phyloP scores from a whole-genome alignment of 1,140 invertebrate species.

The Popillia japonica region DNA sequence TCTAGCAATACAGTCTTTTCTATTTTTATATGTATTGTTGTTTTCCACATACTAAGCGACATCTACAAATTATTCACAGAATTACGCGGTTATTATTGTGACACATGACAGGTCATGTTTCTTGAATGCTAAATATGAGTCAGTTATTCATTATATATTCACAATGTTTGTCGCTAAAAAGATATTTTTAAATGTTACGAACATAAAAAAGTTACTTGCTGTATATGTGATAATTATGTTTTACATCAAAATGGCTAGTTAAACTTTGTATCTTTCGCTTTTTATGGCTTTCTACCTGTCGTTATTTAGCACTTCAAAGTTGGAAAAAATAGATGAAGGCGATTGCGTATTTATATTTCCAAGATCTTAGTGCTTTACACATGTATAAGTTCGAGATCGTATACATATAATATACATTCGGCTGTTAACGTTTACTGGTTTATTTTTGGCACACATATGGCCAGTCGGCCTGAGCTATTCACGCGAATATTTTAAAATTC shows the following conservation, averaged over 20 bases:
- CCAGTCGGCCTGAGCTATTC: neutral
- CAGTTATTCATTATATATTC: neutral
- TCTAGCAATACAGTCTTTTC: neutral
- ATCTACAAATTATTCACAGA: neutral
- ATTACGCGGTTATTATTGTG: neutral
- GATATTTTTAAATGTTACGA: neutral
- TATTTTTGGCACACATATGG: conserved; percentile 29
- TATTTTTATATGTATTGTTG: neutral
- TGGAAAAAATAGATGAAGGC: neutral
- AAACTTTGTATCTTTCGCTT: neutral
- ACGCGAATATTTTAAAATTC: conserved; percentile 12
- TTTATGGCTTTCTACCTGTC: neutral
- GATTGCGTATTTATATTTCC: neutral
- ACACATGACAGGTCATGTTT: neutral
- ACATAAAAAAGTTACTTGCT: no score
- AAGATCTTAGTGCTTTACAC: neutral
- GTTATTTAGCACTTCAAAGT: neutral
- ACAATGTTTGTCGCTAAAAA: neutral
- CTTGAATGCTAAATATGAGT: neutral
- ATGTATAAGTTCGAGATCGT: no score
- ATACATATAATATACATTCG: neutral
- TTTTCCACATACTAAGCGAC: neutral
- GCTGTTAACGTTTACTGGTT: neutral
- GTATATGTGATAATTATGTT: no score
- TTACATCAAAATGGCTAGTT: no score